phyloP scores from a whole-genome alignment of 1,140 invertebrate genomes.

The Phthorimaea operculella region DNA sequence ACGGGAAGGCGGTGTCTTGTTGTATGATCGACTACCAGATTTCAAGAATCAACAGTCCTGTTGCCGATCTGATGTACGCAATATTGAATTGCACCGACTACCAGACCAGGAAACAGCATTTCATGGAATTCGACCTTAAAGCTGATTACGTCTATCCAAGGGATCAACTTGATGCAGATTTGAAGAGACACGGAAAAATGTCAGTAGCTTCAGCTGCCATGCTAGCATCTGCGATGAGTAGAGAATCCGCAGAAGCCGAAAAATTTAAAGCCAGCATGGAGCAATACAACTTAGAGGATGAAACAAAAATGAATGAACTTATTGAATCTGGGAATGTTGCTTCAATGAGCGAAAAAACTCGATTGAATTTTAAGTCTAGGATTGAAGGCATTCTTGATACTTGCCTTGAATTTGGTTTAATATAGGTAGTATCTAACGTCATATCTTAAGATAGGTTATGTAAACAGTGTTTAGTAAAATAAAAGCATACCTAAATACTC shows the following conservation, averaged over 20 bases:
- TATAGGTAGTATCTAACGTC: too few species aligned
- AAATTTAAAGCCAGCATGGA: not conserved
- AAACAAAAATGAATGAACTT: not conserved
- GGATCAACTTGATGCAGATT: conserved; percentile 4
- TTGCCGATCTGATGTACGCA: conserved; percentile 2
- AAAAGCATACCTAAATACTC: too few species aligned
- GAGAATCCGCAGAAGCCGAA: not conserved
- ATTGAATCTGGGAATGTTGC: not conserved
- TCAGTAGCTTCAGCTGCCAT: not conserved
- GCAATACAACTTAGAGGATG: not conserved
- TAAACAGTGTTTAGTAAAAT: too few species aligned
- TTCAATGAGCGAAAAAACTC: not conserved
- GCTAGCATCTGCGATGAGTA: not conserved
- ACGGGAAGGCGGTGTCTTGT: not conserved
- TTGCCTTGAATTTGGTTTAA: not conserved
- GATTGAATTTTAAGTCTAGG: not conserved
- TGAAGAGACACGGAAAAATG: not conserved
- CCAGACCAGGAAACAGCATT: conserved; percentile 3
- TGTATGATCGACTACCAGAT: conserved; percentile 10
- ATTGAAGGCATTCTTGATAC: not conserved
- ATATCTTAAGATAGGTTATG: too few species aligned
- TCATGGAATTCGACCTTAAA: not conserved
- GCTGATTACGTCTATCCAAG: not conserved
- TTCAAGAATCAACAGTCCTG: conserved; percentile 2
- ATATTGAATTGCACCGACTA: conserved; percentile 11